Evolutionary conservation across 2,113 vertebrate species (phyloP).

Genomic region (Bubalus kerabau): DNA sequence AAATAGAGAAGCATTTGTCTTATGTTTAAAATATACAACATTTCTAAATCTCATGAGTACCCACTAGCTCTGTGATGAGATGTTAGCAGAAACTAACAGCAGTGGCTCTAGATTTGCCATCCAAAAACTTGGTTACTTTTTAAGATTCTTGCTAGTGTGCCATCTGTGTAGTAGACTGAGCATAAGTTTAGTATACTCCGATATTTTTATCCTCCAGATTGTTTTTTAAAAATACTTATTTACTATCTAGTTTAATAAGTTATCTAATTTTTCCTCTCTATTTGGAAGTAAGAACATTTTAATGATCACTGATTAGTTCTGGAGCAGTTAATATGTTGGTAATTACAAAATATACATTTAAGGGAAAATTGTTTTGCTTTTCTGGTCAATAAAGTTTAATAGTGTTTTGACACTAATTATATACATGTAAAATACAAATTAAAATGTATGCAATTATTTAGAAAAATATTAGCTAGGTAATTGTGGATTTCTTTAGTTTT

Average conservation of each 20-base stretch:
- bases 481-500: background rate
- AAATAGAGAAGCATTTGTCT: background rate
- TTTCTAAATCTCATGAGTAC: background rate
- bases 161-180: background rate
- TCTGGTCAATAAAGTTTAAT: background rate
- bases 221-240: constrained; percentile 41
- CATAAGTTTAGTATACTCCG: background rate
- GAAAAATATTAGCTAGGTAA: background rate
- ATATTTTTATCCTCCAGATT: constrained; percentile 27
- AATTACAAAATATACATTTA: constrained; percentile 27
- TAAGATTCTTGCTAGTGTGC: background rate
- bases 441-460: background rate
- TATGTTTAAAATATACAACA: constrained; percentile 21
- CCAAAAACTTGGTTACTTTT: constrained; percentile 29
- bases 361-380: background rate
- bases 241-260: constrained; percentile 27
- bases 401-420: constrained; percentile 1
- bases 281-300: background rate
- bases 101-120: background rate
- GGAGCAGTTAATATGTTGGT: background rate
- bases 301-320: constrained; percentile 24
- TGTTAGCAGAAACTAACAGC: constrained; percentile 20
- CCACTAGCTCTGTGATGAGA: background rate
- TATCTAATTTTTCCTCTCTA: background rate
- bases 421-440: background rate